A percentile compares a stretch with the other conserved stretches of the same genome.
Evolutionary conservation across 2,797 vertebrate species (phyloP).

Genomic region (Nannoperca obscura): DNA sequence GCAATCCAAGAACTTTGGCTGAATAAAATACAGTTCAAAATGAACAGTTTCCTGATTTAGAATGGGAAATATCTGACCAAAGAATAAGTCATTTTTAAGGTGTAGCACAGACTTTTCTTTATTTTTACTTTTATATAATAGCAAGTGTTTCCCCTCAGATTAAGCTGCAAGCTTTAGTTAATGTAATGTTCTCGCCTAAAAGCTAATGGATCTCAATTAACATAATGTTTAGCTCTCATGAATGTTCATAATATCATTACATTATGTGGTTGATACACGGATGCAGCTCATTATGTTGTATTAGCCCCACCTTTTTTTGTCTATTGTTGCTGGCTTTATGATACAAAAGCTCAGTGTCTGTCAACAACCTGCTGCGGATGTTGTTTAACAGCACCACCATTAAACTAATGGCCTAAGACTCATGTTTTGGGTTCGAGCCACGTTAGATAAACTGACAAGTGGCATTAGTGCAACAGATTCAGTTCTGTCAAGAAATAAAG

Average conservation of each 20-base stretch:
- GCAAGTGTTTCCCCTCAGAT: conserved; percentile 1
- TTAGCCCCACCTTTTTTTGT: conserved; percentile 14
- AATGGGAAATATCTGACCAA: neutral
- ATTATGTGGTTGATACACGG: neutral
- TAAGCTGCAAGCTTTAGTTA: neutral
- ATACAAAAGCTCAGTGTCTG: conserved; percentile 1
- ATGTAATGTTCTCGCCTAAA: conserved; percentile 6
- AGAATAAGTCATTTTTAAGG: neutral
- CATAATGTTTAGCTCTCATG: conserved; percentile 4
- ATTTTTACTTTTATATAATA: neutral
- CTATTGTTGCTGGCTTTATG: conserved; percentile 1
- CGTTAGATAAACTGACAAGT: neutral
- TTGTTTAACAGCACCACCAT: neutral
- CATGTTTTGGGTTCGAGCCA: neutral
- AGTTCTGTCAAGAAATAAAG: neutral
- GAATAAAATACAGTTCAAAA: neutral
- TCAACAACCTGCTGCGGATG: conserved; percentile 5
- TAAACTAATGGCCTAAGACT: neutral
- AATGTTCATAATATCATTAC: conserved; percentile 11
- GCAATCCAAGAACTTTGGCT: neutral
- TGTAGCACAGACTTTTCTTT: too few relatives aligned
- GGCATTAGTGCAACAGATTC: neutral
- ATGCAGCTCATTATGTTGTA: conserved; percentile 12
- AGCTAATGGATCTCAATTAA: conserved; percentile 14
- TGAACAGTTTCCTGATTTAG: neutral